Percentiles rank a stretch among this genome's conserved stretches.
These are phyloP conservation scores for Microctonus hyperodae DNA, from an alignment of 2,888 invertebrate species.

Conservation along the genomic window DNA sequence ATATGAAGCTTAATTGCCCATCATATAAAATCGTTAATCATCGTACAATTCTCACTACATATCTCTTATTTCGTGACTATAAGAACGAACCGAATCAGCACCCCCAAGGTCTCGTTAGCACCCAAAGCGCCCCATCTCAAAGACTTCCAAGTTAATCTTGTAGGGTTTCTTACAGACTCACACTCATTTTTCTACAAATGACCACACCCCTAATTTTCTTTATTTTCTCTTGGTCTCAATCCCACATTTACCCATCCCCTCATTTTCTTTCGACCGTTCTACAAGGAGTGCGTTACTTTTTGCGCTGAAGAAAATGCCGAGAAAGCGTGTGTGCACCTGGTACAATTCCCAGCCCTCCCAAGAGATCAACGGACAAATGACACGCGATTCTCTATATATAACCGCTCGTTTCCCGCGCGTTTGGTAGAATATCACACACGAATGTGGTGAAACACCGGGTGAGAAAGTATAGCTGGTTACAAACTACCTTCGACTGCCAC, in stretches of 20 bases:
- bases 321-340: slow-evolving; percentile 51
- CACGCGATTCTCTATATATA: slow-evolving; percentile 58
- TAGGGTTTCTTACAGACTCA: slow-evolving; percentile 34
- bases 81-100: slow-evolving; percentile 16
- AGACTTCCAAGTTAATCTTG: slow-evolving; percentile 48
- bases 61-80: slow-evolving; percentile 3
- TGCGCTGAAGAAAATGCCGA: slow-evolving; percentile 53
- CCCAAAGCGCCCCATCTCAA: slow-evolving; percentile 14
- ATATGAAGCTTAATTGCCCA: slow-evolving; percentile 12
- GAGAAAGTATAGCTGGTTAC: slow-evolving; percentile 43
- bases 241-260: slow-evolving; percentile 1
- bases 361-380: slow-evolving; percentile 63
- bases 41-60: slow-evolving; percentile 1
- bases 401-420: neutral
- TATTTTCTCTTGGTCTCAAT: slow-evolving; percentile 15
- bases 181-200: slow-evolving; percentile 29
- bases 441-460: neutral
- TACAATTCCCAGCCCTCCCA: slow-evolving; percentile 50
- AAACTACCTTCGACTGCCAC: slow-evolving; percentile 52
- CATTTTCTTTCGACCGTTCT: neutral
- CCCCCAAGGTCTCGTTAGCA: slow-evolving; percentile 47
- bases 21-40: neutral
- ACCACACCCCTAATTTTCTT: slow-evolving; percentile 31
- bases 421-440: neutral
- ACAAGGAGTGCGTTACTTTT: slow-evolving; percentile 56